Base-by-base conservation (phyloP, 2,113 vertebrate species). In the Todiramphus chloris region DNA sequence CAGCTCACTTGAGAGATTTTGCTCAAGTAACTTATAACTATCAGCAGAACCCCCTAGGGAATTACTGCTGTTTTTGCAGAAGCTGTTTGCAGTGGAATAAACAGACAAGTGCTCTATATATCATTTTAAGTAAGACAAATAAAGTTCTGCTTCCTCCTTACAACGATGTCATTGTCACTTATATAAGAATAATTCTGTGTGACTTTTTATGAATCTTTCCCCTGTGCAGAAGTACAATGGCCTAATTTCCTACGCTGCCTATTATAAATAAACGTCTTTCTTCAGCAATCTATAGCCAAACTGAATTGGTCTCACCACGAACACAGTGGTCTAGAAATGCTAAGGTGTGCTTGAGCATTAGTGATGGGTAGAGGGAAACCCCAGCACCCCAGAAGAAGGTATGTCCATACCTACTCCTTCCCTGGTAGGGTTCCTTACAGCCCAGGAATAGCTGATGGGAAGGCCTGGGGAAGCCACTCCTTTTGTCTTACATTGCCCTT, bases 41-140 rank as follows among this genome's bases (percentile, higher is more conserved):
- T 98, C 98, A 98, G 97, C 94, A 97, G 97, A 97, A 98, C 69
- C 93, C 98, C 86, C 97, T 50, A 60, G 98, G 97, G 98, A 97
- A 94, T 98, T 94, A 85, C 77, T 7, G 97, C 97, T 98, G 98
- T 97, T 98, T 98, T 98, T 98, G 98, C 98, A 98, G 98, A 98
- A 98, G 98, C 98, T 98, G 97, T 98, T 98, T 98, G 98, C 98
- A 93, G 98, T 97, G 97, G 98, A 98, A 98, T 98, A 98, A 98
- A 98, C 98, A 98, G 98, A 98, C 98, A 98, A 98, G 98, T 98
- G 97, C 98, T 98, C 98, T 97, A 98, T 98, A 98, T 98, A 98
- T 98, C 98, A 98, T 98, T 98, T 98, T 98, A 98, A 98, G 98
- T 98, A 98, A 98, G 98, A 98, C 98, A 98, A 98, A 98, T 98